These are phyloP conservation scores for Aphelinus certus DNA, from an alignment of 1,140 invertebrate genomes.

Conservation along the genomic window DNA sequence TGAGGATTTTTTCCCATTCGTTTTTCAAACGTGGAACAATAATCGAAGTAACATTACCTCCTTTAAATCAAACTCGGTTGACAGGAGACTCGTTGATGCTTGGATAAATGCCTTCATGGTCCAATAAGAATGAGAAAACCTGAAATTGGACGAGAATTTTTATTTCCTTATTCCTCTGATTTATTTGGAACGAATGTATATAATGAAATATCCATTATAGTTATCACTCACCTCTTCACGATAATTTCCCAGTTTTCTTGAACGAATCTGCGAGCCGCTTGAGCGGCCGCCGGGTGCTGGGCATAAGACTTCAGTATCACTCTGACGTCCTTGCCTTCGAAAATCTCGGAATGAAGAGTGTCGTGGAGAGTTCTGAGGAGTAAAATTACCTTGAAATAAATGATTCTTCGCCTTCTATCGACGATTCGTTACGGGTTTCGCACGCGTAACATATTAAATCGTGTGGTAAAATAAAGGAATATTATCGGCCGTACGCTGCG, in stretches of 20 bases:
- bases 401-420: no score
- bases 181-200: no score
- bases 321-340: constrained; percentile 45
- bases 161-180: no score
- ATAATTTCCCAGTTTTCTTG: constrained; percentile 54
- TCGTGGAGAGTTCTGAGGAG: constrained; percentile 51
- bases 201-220: no score
- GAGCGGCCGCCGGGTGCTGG: constrained; percentile 52
- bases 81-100: constrained; percentile 50
- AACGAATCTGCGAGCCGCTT: constrained; percentile 51
- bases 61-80: constrained; percentile 52
- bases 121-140: constrained; percentile 48
- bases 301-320: constrained; percentile 52
- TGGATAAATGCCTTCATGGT: constrained; percentile 51
- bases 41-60: constrained; percentile 46
- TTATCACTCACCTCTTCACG: constrained; percentile 43
- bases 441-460: not conserved
- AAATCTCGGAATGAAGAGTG: constrained; percentile 48
- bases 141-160: constrained; percentile 25
- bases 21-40: no score
- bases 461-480: not conserved
- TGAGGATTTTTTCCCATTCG: no score
- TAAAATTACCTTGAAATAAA: no score
- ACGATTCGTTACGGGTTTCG: not conserved
- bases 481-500: not conserved